phyloP scores from a whole-genome alignment of 2,797 vertebrate genomes.

The Chelidonichthys spinosus region DNA sequence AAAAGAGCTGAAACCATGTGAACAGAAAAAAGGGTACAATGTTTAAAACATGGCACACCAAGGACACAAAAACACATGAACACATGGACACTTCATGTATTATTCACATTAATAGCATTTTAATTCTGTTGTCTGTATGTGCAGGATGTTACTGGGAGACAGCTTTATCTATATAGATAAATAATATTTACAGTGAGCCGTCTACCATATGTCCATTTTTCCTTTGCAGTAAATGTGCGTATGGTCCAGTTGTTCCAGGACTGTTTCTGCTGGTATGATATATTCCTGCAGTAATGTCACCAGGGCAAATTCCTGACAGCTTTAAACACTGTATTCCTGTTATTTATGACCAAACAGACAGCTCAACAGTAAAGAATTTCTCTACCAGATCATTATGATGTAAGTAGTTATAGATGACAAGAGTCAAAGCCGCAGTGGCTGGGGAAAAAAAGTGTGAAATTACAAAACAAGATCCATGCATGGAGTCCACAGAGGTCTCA shows the following conservation, averaged over 20 bases:
- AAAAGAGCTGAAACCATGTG: constrained; percentile 12
- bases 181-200: not conserved
- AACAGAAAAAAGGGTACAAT: constrained; percentile 3
- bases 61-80: not conserved
- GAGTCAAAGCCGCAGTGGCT: not conserved
- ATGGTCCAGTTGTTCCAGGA: not conserved
- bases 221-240: constrained; percentile 5
- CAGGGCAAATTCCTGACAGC: not conserved
- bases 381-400: not conserved
- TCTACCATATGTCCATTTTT: not conserved
- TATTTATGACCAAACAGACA: not conserved
- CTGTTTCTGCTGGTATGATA: not conserved
- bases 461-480: not conserved
- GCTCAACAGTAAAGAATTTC: not conserved
- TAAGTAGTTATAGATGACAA: constrained; percentile 4
- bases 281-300: not conserved
- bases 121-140: not conserved
- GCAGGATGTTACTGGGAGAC: not conserved
- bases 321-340: not conserved
- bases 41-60: not conserved
- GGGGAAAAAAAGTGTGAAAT: not conserved
- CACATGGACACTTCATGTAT: not conserved
- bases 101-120: not conserved
- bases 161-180: not conserved
- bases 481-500: not conserved